Evolutionary conservation across 2,113 vertebrate species (phyloP).

Genomic region (Pterocles gutturalis): DNA sequence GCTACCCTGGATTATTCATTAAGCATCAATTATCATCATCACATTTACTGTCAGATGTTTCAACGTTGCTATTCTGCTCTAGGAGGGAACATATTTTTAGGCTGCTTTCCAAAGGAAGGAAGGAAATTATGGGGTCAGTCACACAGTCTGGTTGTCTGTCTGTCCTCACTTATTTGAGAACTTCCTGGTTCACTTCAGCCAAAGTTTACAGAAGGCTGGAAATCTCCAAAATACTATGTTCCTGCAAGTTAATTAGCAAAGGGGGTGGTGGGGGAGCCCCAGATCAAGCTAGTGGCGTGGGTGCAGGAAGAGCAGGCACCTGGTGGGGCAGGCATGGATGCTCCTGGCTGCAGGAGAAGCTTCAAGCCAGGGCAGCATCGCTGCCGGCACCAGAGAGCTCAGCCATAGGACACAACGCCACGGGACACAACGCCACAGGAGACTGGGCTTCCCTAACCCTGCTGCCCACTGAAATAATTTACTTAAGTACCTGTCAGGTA

Average conservation of each 20-base stretch:
- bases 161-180: accelerated
- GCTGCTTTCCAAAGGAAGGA: not conserved
- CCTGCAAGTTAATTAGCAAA: not conserved
- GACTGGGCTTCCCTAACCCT: not conserved
- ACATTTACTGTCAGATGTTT: constrained; percentile 38
- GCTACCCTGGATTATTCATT: constrained; percentile 51
- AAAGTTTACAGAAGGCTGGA: not conserved
- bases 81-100: constrained; percentile 27
- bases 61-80: not conserved
- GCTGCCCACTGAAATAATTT: not conserved
- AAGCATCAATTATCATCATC: constrained; percentile 26
- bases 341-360: not conserved
- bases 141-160: not conserved
- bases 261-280: not conserved
- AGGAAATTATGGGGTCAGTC: not conserved
- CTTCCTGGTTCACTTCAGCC: not conserved
- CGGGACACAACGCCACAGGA: not conserved
- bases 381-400: not conserved
- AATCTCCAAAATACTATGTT: not conserved
- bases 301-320: not conserved
- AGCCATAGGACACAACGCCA: not conserved
- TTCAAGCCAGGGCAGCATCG: not conserved
- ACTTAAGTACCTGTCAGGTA: not conserved
- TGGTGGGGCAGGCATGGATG: accelerated
- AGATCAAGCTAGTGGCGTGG: not conserved